These are phyloP conservation scores for Augochlorella aurata DNA, from an alignment of 2,888 invertebrate genomes.

Conservation along the genomic window DNA sequence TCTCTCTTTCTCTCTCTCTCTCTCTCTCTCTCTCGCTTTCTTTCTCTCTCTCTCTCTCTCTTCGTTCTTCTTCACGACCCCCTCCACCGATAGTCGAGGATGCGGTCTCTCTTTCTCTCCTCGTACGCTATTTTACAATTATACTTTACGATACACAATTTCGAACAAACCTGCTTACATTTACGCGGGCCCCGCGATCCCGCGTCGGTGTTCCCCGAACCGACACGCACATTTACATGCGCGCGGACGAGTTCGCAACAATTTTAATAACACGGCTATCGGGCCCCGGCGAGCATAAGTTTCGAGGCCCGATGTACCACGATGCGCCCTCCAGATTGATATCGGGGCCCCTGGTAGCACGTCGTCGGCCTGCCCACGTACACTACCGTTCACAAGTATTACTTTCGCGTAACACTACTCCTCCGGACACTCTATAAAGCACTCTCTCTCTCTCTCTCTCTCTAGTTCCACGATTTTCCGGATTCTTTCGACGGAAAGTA, in stretches of 20 bases:
- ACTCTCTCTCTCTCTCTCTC: no score
- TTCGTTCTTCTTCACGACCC: neutral
- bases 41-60: neutral
- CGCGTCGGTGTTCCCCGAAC: slow-evolving; percentile 30
- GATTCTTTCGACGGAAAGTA: no score
- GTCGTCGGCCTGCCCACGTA: neutral
- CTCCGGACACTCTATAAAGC: no score
- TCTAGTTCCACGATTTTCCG: no score
- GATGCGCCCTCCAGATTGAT: slow-evolving; percentile 33
- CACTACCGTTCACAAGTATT: neutral
- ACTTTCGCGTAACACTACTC: no score
- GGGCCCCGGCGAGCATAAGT: slow-evolving; percentile 47
- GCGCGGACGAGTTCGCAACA: slow-evolving; percentile 40
- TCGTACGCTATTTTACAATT: slow-evolving; percentile 47
- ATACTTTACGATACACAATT: slow-evolving; percentile 48
- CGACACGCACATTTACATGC: slow-evolving; percentile 30
- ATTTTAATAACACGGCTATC: slow-evolving; percentile 59
- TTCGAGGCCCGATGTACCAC: slow-evolving; percentile 15
- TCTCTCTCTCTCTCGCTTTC: neutral
- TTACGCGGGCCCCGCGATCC: slow-evolving; percentile 16
- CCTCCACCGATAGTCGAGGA: neutral
- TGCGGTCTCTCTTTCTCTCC: neutral
- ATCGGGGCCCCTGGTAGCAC: slow-evolving; percentile 28
- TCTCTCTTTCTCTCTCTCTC: neutral
- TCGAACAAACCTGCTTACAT: slow-evolving; percentile 43